These are phyloP conservation scores for Hirtodrosophila duncani DNA, from an alignment of 2,888 invertebrate species.

Conservation along the genomic window DNA sequence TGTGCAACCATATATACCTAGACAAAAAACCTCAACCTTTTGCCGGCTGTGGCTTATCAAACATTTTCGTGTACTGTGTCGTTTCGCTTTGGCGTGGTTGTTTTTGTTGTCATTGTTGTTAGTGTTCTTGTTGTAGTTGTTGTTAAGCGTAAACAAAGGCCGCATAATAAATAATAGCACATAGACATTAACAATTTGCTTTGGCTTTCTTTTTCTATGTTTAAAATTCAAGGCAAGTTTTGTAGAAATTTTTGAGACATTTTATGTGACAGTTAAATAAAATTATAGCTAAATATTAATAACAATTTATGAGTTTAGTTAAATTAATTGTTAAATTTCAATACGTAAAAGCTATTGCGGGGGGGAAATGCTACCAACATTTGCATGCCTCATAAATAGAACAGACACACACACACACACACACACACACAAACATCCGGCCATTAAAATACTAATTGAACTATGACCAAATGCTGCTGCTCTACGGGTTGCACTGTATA, in stretches of 20 bases:
- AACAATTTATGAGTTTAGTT: no score
- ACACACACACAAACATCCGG: constrained; percentile 45
- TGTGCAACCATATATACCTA: background rate
- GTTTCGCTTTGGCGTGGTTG: constrained; percentile 8
- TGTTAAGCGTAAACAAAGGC: constrained; percentile 53
- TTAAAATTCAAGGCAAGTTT: constrained; percentile 14
- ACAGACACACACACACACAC: background rate
- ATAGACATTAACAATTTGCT: constrained; percentile 24
- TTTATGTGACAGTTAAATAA: constrained; percentile 26
- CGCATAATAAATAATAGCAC: constrained; percentile 51
- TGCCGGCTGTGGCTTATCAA: constrained; percentile 31
- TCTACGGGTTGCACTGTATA: constrained; percentile 52
- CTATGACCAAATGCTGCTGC: constrained; percentile 56
- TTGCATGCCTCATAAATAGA: constrained; percentile 59
- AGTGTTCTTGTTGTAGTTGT: constrained; percentile 30
- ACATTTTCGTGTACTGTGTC: constrained; percentile 12
- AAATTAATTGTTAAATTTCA: no score
- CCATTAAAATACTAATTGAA: constrained; percentile 65
- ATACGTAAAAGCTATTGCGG: no score
- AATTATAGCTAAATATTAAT: constrained; percentile 31
- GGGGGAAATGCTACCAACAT: no score
- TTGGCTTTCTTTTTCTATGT: constrained; percentile 21
- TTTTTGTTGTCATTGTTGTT: constrained; percentile 30
- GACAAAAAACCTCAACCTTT: constrained; percentile 16
- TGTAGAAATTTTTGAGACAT: no score